phyloP scores from a whole-genome alignment of 2,888 invertebrate species.

The Diarsia rubi region DNA sequence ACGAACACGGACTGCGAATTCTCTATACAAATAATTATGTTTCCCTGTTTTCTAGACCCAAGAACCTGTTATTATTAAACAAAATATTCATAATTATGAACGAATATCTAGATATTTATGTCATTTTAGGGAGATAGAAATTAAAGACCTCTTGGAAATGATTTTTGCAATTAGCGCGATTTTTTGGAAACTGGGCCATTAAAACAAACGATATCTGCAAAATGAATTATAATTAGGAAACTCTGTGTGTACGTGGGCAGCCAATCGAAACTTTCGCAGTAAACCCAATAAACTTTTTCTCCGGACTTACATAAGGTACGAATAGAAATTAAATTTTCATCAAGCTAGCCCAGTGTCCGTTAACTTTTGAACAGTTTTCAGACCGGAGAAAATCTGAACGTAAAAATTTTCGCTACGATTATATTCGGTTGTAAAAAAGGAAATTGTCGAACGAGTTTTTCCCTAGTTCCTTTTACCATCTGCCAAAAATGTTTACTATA shows the following conservation, averaged over 20 bases:
- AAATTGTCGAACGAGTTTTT: conserved; percentile 39
- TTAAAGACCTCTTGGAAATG: no score
- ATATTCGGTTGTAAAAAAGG: conserved; percentile 43
- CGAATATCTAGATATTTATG: no score
- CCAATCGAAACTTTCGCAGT: not conserved
- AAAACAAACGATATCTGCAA: not conserved
- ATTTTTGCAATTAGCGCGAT: no score
- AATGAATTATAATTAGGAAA: conserved; percentile 5
- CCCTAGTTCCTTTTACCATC: conserved; percentile 48
- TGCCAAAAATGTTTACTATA: conserved; percentile 65
- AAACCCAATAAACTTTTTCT: not conserved
- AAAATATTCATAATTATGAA: no score
- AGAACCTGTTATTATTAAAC: no score
- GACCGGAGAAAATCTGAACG: conserved; percentile 9
- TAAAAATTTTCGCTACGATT: conserved; percentile 15
- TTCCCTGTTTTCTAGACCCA: no score
- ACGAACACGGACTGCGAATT: no score
- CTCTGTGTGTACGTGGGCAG: not conserved
- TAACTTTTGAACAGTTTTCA: conserved; percentile 3
- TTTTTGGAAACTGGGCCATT: no score
- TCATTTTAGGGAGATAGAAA: no score
- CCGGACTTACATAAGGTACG: not conserved
- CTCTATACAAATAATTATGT: no score
- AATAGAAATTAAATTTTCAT: conserved; percentile 38
- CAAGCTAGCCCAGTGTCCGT: not conserved